Evolutionary conservation across 92 coral and sea anemone species (phyloP).

Genomic region (Montipora capitata): DNA sequence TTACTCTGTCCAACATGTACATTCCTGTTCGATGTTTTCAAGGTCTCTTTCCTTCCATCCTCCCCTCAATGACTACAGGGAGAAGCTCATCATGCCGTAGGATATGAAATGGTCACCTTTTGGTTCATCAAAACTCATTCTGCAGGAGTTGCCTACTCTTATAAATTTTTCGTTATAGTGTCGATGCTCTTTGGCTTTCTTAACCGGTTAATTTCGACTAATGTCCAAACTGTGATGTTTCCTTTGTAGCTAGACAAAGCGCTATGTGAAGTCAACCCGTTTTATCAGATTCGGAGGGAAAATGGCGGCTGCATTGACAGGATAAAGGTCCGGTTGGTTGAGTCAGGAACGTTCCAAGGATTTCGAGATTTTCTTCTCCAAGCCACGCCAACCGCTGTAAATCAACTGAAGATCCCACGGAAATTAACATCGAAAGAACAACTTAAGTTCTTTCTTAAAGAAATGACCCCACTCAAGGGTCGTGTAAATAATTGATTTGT

Average conservation of each 20-base stretch:
- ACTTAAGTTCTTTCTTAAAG: constrained; percentile 38
- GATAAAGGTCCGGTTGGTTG: constrained; percentile 27
- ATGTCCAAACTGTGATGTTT: neutral
- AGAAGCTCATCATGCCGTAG: no score
- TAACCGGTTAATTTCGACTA: neutral
- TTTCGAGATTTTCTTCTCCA: constrained; percentile 53
- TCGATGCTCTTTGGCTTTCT: no score
- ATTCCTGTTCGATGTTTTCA: no score
- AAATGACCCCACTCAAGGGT: constrained; percentile 4
- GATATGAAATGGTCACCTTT: no score
- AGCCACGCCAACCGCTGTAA: constrained; percentile 65
- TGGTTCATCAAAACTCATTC: no score
- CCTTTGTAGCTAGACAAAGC: constrained; percentile 48
- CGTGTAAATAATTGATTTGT: constrained; percentile 1
- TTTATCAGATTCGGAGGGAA: constrained; percentile 44
- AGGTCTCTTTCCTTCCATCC: no score
- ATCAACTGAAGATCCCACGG: constrained; percentile 73
- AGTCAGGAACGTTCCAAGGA: constrained; percentile 47
- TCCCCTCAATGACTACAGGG: no score
- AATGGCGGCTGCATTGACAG: constrained; percentile 59
- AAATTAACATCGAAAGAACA: constrained; percentile 51
- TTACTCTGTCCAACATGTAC: no score
- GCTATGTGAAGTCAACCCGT: constrained; percentile 60
- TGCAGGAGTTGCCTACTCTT: no score
- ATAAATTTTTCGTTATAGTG: no score